These are phyloP conservation scores for Etheostoma cragini DNA, from an alignment of 2,113 vertebrate genomes.

Conservation along the genomic window DNA sequence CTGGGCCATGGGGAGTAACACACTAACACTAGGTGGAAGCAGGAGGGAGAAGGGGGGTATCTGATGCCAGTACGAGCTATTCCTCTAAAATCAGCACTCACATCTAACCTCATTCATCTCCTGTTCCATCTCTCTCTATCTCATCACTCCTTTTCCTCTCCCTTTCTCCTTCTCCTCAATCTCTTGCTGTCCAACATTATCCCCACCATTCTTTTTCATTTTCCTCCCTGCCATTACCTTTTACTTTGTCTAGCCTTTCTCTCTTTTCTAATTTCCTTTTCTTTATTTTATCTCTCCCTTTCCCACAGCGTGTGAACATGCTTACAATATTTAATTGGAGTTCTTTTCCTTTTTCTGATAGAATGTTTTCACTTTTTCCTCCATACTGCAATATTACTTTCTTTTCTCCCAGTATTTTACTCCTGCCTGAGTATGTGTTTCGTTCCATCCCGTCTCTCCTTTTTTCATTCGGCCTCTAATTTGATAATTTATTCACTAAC, in stretches of 20 bases:
- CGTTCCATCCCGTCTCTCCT: background rate
- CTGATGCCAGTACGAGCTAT: conserved; percentile 34
- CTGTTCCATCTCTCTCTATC: conserved; percentile 21
- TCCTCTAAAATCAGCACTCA: conserved; percentile 62
- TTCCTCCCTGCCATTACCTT: conserved; percentile 6
- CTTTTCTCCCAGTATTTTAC: background rate
- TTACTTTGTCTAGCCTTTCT: background rate
- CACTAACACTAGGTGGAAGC: conserved; percentile 55
- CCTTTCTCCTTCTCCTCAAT: background rate
- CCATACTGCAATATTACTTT: background rate
- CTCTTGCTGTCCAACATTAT: background rate
- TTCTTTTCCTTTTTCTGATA: background rate
- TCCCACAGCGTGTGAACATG: background rate
- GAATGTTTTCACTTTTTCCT: background rate
- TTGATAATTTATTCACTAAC: too few relatives aligned
- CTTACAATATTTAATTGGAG: background rate
- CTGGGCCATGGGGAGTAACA: conserved; percentile 80
- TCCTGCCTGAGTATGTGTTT: background rate
- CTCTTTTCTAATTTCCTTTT: background rate
- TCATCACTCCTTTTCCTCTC: background rate
- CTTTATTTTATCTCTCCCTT: conserved; percentile 3
- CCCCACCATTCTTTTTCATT: background rate
- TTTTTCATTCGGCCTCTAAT: background rate
- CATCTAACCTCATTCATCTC: conserved; percentile 55
- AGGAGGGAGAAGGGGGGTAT: conserved; percentile 20